A percentile compares a stretch with the other conserved stretches of the same genome.
Evolutionary conservation across 2,113 vertebrate species (phyloP).

Genomic region (Macrotus californicus): DNA sequence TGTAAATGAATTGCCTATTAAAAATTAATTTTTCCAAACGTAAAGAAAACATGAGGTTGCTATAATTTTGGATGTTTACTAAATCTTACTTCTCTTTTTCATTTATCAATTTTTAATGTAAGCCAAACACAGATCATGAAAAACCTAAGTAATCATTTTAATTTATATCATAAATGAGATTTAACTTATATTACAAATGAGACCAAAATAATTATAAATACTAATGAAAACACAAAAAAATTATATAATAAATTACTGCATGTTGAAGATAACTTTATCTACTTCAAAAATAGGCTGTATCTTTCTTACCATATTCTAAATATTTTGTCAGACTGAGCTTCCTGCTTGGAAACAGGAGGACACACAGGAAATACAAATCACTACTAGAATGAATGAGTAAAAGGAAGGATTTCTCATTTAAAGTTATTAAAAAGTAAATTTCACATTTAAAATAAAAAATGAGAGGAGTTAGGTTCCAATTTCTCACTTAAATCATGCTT

Average conservation of each 20-base stretch:
- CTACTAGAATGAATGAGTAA: conserved; percentile 15
- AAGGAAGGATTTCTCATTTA: conserved; percentile 39
- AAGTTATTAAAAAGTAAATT: conserved; percentile 45
- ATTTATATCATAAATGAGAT: background rate
- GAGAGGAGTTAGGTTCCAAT: background rate
- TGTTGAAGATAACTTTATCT: conserved; percentile 45
- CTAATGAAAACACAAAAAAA: conserved; percentile 36
- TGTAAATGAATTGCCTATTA: background rate
- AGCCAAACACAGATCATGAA: background rate
- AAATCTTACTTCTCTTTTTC: conserved; percentile 4
- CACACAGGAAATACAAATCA: conserved; percentile 68
- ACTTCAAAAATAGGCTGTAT: conserved; percentile 63
- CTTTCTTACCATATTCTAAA: conserved; percentile 60
- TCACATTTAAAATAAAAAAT: conserved; percentile 24
- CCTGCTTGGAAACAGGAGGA: conserved; percentile 63
- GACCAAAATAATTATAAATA: background rate
- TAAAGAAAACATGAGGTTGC: background rate
- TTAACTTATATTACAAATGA: conserved; percentile 14
- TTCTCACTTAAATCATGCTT: background rate
- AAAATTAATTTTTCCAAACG: conserved; percentile 32
- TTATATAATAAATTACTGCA: conserved; percentile 40
- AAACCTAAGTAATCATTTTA: conserved; percentile 34
- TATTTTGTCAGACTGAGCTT: conserved; percentile 67
- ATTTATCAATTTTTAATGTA: background rate
- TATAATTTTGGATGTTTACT: background rate